Evolutionary conservation across 1,140 invertebrate genomes (phyloP), one percentile per base, ranked within the genome.

Genomic region (Heliconius hermathena): DNA sequence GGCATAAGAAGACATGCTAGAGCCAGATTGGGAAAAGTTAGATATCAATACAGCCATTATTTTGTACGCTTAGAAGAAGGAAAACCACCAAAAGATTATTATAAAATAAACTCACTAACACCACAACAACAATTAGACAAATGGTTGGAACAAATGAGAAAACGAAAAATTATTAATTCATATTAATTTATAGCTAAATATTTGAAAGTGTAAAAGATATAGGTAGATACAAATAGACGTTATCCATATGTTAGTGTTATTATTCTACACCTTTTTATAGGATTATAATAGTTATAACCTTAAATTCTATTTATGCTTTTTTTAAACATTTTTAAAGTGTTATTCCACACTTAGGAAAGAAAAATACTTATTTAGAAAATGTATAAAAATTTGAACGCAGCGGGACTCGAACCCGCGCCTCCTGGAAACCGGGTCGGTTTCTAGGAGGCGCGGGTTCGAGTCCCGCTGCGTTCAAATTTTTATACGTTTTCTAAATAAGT

Each of bases 31-130:
- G 98, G 98, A 26, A 89, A 95, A 79, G 95, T 99, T 1, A 95
- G 96, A 77, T 99, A 99, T 88, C 96, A 96, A 79, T 97, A 98
- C 91, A 96, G 95, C 82, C 97, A 99, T 93, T 99, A 99, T 91
- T 99, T 97, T 95, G 97, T 99, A 0, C 94, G 97, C 41, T 94
- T 99, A 46, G 98, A 99, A 94, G 99, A 99, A 96, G 99, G 99
- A 13, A 95, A 95, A 87, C 98, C 99, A 79, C 99, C 99, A n/a
- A 91, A 96, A 90, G 91, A 97, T 86, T 98, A 98, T 90, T 97
- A 98, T 89, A 95, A 97, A 84, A 95, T 95, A 66, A 90, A 95
- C 79, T 95, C 96, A n/a, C 95, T 96, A 80, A 96, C 96, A 82
- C 97, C 97, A 1, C 95, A 97, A 81, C 94, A 98, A 90, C 94